A percentile compares a stretch with the other conserved stretches of the same genome.
These are phyloP conservation scores for Eospalax fontanierii DNA, from an alignment of 2,797 vertebrate species.

Conservation along the genomic window DNA sequence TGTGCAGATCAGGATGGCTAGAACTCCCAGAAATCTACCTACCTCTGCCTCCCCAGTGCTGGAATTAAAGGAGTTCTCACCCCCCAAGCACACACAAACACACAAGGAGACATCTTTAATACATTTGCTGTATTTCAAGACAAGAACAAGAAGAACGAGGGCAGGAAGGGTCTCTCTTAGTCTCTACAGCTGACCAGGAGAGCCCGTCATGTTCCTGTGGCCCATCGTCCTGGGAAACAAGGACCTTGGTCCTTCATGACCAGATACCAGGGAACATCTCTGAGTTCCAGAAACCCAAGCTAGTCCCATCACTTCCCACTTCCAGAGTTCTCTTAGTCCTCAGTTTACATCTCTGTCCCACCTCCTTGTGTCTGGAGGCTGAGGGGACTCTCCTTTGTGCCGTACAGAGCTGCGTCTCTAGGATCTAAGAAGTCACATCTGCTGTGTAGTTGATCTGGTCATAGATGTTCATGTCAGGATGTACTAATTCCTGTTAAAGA, in stretches of 20 bases:
- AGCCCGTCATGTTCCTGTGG: accelerated
- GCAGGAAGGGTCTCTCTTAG: not conserved
- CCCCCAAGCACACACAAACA: no score
- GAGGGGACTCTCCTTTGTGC: no score
- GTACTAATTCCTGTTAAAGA: not conserved
- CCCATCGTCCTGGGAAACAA: accelerated
- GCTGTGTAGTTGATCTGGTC: not conserved
- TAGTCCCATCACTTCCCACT: accelerated
- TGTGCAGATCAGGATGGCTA: no score
- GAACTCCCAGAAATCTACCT: no score
- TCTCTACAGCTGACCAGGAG: not conserved
- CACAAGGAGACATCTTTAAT: no score
- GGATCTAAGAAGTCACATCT: not conserved
- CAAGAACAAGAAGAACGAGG: not conserved
- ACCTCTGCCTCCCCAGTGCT: no score
- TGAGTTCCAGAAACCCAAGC: not conserved
- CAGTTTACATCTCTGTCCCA: not conserved
- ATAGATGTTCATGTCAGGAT: not conserved
- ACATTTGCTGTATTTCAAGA: no score
- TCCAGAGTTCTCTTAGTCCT: not conserved
- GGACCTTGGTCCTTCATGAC: not conserved
- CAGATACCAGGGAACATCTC: not conserved
- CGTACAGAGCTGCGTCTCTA: accelerated
- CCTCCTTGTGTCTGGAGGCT: accelerated
- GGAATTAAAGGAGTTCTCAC: no score